Base-by-base conservation (phyloP, 2,888 invertebrate species). In the Rhagophthalmus giganteus region DNA sequence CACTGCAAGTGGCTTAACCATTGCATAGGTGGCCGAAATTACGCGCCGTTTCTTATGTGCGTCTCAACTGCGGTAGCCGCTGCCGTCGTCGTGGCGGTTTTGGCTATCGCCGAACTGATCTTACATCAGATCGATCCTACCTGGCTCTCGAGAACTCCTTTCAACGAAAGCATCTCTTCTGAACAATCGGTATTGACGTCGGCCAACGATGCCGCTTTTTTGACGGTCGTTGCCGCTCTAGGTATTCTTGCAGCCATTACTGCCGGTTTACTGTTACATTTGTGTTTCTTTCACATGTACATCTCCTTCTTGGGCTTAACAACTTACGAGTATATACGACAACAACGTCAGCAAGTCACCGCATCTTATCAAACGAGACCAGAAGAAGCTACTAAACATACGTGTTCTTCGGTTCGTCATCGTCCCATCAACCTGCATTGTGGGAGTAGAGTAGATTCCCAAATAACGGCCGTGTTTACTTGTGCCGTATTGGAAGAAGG, bases 1-100 rank as follows among this genome's bases (percentile, higher is more conserved):
- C 97, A 98, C 76, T 98, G 97, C 80, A 94, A 95, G 80, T 98
- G 98, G 97, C 80, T 98, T 61, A 98, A 98, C 79, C 96, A 94
- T 76, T 98, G 98, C 78, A 85, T 98, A 54, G 98, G 98, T 5
- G 83, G 83, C 31, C 80, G 93, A 62, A 97, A 96, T 74, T 97
- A 96, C 79, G 81, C 80, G 30, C 84, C 87, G 15, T 94, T 94
- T 74, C 80, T 92, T 60, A 83, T 86, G 71, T 88, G 90, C 68
- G 86, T 93, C 44, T 79, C 84, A 48, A 87, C 90, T 39, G 91
- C 91, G 12, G 83, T 90, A 55, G 76, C 86, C 48, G 85, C 88
- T 57, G 82, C 88, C 9, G 69, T 85, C 49, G 79, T 85, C 58
- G 86, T 91, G 40, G 80, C 86, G 59, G 80, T 81, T 30, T 77